Conservation (phyloP, 2,797 vertebrate species). For the Menidia menidia region DNA sequence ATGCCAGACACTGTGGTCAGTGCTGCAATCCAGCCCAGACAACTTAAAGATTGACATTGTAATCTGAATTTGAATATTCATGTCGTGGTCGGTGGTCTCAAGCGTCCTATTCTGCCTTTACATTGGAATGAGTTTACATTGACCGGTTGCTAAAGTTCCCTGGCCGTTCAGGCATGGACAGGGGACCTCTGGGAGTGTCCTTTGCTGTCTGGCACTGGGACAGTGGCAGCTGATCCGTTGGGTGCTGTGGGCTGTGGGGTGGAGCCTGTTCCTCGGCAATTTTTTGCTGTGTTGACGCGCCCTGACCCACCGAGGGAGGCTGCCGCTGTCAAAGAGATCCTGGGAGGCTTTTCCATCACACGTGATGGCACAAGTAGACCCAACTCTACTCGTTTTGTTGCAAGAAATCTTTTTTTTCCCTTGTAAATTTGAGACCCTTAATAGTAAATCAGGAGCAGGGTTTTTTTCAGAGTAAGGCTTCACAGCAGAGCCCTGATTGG, state of each 20-base stretch:
- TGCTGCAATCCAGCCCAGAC: not conserved
- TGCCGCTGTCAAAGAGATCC: not conserved
- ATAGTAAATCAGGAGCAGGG: not conserved
- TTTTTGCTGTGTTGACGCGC: constrained; percentile 7
- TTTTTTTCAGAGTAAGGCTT: not conserved
- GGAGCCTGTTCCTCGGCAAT: not conserved
- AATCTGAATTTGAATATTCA: not conserved
- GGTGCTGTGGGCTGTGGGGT: constrained; percentile 3
- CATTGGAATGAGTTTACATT: not conserved
- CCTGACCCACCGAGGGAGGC: not conserved
- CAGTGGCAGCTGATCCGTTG: constrained; percentile 10
- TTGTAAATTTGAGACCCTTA: not conserved
- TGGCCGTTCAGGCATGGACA: not conserved
- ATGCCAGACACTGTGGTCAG: not conserved
- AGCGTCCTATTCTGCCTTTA: not conserved
- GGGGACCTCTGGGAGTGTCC: not conserved
- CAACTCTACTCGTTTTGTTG: not conserved
- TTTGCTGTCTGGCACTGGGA: not conserved
- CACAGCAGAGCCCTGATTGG: not conserved
- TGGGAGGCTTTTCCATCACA: not conserved
- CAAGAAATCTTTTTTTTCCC: not conserved
- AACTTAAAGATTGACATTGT: not conserved
- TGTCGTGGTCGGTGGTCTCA: not conserved
- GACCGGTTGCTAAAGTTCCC: not conserved
- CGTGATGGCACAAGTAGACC: not conserved